Percentiles rank a stretch among this genome's conserved stretches.
Conservation (phyloP, 2,113 vertebrate species). For the Penelope pileata region DNA sequence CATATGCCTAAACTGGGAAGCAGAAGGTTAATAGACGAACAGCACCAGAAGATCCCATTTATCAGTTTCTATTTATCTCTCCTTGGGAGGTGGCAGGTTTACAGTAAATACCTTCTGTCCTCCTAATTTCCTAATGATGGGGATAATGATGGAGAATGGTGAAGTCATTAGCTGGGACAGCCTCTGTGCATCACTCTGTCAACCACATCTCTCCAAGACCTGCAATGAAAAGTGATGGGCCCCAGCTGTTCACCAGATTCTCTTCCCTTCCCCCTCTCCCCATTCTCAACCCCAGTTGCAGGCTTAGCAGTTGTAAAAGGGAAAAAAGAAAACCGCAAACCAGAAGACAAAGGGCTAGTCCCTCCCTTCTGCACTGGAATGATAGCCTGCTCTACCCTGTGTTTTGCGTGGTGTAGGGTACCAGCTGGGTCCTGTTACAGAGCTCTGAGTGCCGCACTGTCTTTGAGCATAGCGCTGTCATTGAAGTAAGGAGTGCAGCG, state of each 20-base stretch:
- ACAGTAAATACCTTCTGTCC: constrained; percentile 99
- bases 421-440: accelerated
- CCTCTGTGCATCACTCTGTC: constrained; percentile 99
- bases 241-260: constrained; percentile 89
- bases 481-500: neutral
- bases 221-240: constrained; percentile 95
- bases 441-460: neutral
- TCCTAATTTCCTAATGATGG: constrained; percentile 99
- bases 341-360: neutral
- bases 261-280: constrained; percentile 62
- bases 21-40: constrained; percentile 98
- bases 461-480: neutral
- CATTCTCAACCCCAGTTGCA: constrained; percentile 43
- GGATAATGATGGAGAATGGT: constrained; percentile 99
- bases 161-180: constrained; percentile 98
- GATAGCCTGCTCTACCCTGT: neutral
- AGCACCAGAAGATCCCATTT: constrained; percentile 94
- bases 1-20: constrained; percentile 92
- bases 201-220: constrained; percentile 90
- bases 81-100: constrained; percentile 99
- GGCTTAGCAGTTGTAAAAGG: constrained; percentile 34
- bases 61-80: constrained; percentile 99
- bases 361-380: neutral
- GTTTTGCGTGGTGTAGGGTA: neutral
- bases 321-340: neutral